phyloP scores from a whole-genome alignment of 1,140 invertebrate genomes.

The Papilio helenus region DNA sequence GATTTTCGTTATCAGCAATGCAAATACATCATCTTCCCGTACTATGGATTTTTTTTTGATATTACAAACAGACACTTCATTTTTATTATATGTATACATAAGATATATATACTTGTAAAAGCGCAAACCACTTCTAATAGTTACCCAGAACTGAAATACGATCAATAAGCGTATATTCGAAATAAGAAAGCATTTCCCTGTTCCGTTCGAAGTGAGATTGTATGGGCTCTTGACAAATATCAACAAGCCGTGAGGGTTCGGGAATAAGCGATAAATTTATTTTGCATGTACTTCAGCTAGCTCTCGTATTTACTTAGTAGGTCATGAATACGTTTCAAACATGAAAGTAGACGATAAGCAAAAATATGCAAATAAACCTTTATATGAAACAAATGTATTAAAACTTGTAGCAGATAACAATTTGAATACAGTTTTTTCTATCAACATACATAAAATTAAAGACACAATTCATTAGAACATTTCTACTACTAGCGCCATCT shows the following conservation, averaged over 20 bases:
- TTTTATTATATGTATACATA: too few species aligned
- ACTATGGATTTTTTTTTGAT: too few species aligned
- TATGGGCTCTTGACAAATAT: conserved; percentile 36
- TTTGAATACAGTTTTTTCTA: too few species aligned
- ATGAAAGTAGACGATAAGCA: not conserved
- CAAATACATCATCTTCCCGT: too few species aligned
- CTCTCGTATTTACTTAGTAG: conserved; percentile 24
- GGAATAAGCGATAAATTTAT: conserved; percentile 33
- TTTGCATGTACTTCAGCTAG: conserved; percentile 30
- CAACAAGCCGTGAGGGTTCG: conserved; percentile 32
- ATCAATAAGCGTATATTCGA: conserved; percentile 9
- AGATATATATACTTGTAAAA: not conserved
- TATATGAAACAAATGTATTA: not conserved
- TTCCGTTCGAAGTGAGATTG: conserved; percentile 33
- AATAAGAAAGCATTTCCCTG: conserved; percentile 35
- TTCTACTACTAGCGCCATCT: too few species aligned
- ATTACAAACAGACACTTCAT: too few species aligned
- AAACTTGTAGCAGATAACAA: too few species aligned
- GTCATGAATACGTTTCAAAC: conserved; percentile 15
- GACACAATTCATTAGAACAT: too few species aligned
- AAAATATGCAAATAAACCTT: not conserved
- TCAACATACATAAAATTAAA: too few species aligned
- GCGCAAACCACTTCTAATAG: conserved; percentile 2
- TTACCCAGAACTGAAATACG: not conserved
- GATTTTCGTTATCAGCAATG: too few species aligned